Evolutionary conservation across 2,113 vertebrate genomes (phyloP).

Genomic region (human): GRCh38 chr1:30769501-30770000

Average conservation of each 20-base stretch:
- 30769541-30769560: not conserved
- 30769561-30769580: rapidly evolving
- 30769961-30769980: not conserved
- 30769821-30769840: not conserved
- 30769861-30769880: not conserved
- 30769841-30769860: not conserved
- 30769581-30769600: rapidly evolving
- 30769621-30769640: not conserved
- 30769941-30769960: not conserved
- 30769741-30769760: rapidly evolving
- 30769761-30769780: not conserved
- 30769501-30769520: not conserved
- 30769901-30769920: too few species aligned
- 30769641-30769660: not conserved
- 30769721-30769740: too few species aligned
- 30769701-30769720: not conserved
- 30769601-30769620: not conserved
- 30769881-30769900: too few species aligned
- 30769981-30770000: not conserved
- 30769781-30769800: not conserved
- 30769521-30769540: rapidly evolving
- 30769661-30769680: not conserved
- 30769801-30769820: rapidly evolving
- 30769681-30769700: not conserved
- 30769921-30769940: not conserved